Conservation (phyloP, 2,797 vertebrate genomes). For the Anguilla megastoma region DNA sequence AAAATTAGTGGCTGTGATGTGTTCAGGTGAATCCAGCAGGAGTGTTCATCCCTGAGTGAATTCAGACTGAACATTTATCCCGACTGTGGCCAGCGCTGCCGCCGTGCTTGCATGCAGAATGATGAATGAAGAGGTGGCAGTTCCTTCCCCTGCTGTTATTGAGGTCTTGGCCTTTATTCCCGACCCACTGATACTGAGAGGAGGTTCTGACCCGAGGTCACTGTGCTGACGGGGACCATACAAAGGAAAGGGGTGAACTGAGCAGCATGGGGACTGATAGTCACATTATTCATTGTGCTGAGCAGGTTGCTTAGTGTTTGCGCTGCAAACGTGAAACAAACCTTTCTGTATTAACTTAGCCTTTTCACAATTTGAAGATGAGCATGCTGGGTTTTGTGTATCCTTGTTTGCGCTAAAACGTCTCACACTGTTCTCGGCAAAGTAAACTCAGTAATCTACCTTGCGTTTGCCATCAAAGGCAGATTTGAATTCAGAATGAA, state of each 20-base stretch:
- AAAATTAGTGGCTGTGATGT: constrained; percentile 8
- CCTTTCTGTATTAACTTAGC: background rate
- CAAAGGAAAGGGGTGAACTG: background rate
- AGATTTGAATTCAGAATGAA: background rate
- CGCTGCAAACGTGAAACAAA: background rate
- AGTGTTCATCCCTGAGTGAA: background rate
- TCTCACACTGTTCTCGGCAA: background rate
- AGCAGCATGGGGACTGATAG: background rate
- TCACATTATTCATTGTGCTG: background rate
- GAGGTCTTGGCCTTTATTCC: background rate
- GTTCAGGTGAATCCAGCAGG: background rate
- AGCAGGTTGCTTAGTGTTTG: background rate
- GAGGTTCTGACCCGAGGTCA: background rate
- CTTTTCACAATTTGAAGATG: background rate
- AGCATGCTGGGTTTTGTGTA: background rate
- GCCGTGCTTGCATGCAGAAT: background rate
- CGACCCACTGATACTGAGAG: background rate
- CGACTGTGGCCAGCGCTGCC: background rate
- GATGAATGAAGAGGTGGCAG: too few relatives aligned
- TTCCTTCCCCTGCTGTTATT: background rate
- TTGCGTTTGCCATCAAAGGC: background rate
- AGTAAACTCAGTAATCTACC: background rate
- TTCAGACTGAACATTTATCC: background rate
- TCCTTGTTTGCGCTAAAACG: background rate
- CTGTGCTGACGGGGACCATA: background rate